Base-by-base conservation (phyloP, 2,888 invertebrate species). In the Brachypalpus laphriformis region DNA sequence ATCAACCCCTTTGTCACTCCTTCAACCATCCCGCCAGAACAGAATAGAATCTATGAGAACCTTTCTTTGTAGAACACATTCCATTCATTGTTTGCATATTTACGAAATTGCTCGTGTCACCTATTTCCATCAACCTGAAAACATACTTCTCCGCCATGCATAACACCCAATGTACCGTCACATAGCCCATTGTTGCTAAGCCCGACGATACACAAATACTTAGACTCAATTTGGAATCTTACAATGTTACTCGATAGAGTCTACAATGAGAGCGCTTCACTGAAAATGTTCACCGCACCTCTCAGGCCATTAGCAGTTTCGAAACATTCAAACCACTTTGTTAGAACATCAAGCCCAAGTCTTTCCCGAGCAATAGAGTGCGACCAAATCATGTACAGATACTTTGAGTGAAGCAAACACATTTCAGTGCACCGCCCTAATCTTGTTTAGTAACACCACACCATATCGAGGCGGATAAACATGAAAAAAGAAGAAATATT, bases 231-330 rank as follows among this genome's bases (percentile, higher is more conserved):
- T 65, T 68, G 40, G 65, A 76, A 47, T 16, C 40, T 16, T 37
- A 80, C 65, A 54, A 80, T 65, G 40, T 57, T 57, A 22, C 45
- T 37, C 40, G 31, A 22, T 34, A 16, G 42, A 14, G 18, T 8
- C 20, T 51, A 54, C 45, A 81, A 65, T 54, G 54, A 49, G 47
- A 65, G 54, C 16, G 47, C 59, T 77, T 68, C 54, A 56, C 9
- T 82, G 78, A 68, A 40, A 61, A 54, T 61, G 47, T 51, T 47
- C 61, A 74, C 78, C 68, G 68, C 82, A 68, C 72, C 25, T 25
- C 78, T 72, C 74, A 54, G n/a, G 42, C 77, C 78, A 83, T 83
- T 83, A 83, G 59, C 72, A 59, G 42, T 72, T 63, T 37, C 66
- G 66, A 70, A 63, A 75, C 70, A 63, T 74, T 56, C 25, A 42